Percentiles rank a stretch among this genome's conserved stretches.
These are phyloP conservation scores for Oreortyx pictus DNA, from an alignment of 2,797 vertebrate species.

Conservation along the genomic window DNA sequence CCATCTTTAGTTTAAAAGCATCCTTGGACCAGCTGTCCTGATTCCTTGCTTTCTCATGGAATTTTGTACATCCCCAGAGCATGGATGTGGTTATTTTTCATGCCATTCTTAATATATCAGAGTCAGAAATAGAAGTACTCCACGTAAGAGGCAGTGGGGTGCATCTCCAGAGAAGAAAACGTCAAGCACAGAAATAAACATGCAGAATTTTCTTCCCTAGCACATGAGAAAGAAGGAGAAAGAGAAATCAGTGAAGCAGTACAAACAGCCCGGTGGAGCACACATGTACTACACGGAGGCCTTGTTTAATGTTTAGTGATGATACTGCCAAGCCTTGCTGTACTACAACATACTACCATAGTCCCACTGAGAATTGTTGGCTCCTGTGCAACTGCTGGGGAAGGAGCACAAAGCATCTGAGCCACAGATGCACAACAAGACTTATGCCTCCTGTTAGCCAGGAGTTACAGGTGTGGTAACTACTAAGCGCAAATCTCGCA, in stretches of 20 bases:
- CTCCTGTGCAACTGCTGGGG: background rate
- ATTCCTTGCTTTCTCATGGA: slow-evolving; percentile 35
- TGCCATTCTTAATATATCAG: slow-evolving; percentile 15
- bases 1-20: background rate
- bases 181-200: slow-evolving; percentile 50
- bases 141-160: slow-evolving; percentile 12
- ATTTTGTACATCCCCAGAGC: slow-evolving; percentile 39
- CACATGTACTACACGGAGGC: rapidly evolving
- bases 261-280: background rate
- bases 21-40: background rate
- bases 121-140: slow-evolving; percentile 57
- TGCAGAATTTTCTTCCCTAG: slow-evolving; percentile 29
- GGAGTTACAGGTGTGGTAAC: background rate
- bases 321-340: background rate
- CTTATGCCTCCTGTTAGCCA: background rate
- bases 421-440: background rate
- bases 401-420: background rate
- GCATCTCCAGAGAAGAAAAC: slow-evolving; percentile 43
- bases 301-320: slow-evolving; percentile 3
- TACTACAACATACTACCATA: background rate
- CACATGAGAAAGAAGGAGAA: background rate
- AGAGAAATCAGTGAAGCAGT: background rate
- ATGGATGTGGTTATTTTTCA: background rate
- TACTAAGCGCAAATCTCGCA: background rate
- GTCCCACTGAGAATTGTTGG: background rate